Base-by-base conservation (phyloP, 1,140 invertebrate genomes). In the Antheraea mylitta region DNA sequence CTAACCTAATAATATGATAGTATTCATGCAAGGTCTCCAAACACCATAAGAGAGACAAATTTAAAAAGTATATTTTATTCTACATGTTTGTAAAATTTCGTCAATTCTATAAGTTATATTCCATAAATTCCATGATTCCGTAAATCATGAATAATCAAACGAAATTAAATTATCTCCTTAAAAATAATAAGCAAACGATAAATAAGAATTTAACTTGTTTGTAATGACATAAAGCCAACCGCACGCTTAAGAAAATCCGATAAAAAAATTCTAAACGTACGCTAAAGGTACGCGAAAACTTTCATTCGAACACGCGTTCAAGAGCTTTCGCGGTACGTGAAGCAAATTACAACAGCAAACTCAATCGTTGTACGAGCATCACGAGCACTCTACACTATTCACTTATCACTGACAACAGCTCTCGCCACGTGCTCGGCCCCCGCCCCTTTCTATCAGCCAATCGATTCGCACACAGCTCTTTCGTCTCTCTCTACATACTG, bases 361-460 rank as follows among this genome's bases (percentile, higher is more conserved):
- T 73, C 72, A 68, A 75, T 73, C 66, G 73, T 68, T 71, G 70
- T 78, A 74, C 70, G 64, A 73, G 73, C 64, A 61, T 53, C 45
- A 53, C 45, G 16, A 53, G 45, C 45, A 53, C 45, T 53, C 45
- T 16, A 13, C 45, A 72, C 74, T 77, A 70, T 70, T 78, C 73
- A 75, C 73, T 61, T 60, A 86, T 53, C 45, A 53, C 62, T 79
- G 77, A 86, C 84, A 85, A 83, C 79, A 80, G 80, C 68, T n/a
- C 30, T 68, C 30, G 83, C 89, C 88, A 91, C 88, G 88, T 91
- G 89, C 85, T 90, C 77, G 64, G 61, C 77, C 83, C 83, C 88
- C 86, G 84, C 90, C 87, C 84, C 81, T 86, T 89, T 86, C 78
- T 64, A 70, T 70, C 80, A 78, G 75, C 90, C 90, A 92, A 92